These are phyloP conservation scores for Desmodus rotundus DNA, from an alignment of 2,113 vertebrate genomes.

Conservation along the genomic window DNA sequence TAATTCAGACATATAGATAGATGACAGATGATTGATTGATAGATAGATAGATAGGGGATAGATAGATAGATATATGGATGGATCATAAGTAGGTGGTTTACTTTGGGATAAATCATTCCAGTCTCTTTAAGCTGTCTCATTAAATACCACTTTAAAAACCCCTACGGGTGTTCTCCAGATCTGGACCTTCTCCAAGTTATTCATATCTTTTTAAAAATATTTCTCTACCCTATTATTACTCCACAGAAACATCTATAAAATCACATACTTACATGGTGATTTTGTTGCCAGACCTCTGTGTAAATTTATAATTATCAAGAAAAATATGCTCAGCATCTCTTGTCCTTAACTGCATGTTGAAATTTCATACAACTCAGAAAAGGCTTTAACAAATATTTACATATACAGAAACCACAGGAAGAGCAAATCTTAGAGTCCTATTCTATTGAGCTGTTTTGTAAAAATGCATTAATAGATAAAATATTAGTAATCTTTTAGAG, in stretches of 20 bases:
- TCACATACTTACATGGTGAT: not conserved
- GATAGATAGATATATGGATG: not conserved
- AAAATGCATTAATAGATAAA: not conserved
- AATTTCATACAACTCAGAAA: not conserved
- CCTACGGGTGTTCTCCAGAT: not conserved
- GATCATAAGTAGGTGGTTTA: not conserved
- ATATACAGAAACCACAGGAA: not conserved
- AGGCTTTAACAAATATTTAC: not conserved
- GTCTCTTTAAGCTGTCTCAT: slow-evolving; percentile 6
- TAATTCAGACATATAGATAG: not conserved
- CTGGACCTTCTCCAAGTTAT: not conserved
- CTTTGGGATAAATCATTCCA: not conserved
- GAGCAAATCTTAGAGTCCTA: not conserved
- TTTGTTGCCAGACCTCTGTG: not conserved
- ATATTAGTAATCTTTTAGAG: not conserved
- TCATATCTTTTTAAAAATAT: not conserved
- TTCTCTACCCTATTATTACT: not conserved
- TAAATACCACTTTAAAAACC: not conserved
- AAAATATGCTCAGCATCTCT: not conserved
- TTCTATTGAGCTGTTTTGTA: not conserved
- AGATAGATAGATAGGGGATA: not conserved
- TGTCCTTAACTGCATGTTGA: not conserved
- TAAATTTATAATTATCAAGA: not conserved
- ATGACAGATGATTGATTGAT: not conserved
- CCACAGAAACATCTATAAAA: not conserved